Base-by-base conservation (phyloP, 1,140 invertebrate species). In the Pseudomyrmex dendroicus region DNA sequence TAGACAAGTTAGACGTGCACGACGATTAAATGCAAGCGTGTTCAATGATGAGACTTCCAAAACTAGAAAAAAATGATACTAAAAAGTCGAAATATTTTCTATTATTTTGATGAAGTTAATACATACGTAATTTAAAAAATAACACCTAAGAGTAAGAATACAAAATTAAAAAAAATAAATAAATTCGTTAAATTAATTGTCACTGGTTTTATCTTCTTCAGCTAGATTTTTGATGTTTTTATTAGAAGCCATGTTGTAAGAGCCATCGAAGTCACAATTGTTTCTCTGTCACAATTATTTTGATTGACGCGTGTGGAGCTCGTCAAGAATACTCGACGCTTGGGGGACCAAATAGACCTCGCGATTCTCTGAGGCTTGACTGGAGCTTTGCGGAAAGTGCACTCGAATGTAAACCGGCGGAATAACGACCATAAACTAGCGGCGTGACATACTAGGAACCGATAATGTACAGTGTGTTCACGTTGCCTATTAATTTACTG, bases 401-500 rank as follows among this genome's bases (percentile, higher is more conserved):
- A 66, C 73, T 77, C 62, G 62, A 66, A 77, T 77, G 73, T 77
- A 77, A 67, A 77, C 22, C 73, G 35, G 8, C 15, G 62, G 73
- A 77, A 77, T 67, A 77, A 77, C 73, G 62, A 54, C 48, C 52
- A 77, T 77, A 77, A 77, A 77, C 73, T 48, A 22, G 17, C 25
- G 48, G 48, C 73, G 62, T 77, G 73, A 77, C 62, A 54, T 48
- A 77, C 50, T 52, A 22, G 22, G n/a, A 66, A 48, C 73, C 73
- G 62, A 77, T 77, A 77, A 77, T 67, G 62, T 67, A 77, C 17
- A 48, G 50, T 17, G 25, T 77, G 73, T 77, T 77, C 62, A 54
- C 62, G 73, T 66, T 77, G 73, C 73, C 61, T 77, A 77, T 77
- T 77, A 77, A 66, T 77, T 67, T 25, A 63, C 73, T 66, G 73